These are phyloP conservation scores for Dallia pectoralis DNA, from an alignment of 2,797 vertebrate genomes.

Conservation along the genomic window DNA sequence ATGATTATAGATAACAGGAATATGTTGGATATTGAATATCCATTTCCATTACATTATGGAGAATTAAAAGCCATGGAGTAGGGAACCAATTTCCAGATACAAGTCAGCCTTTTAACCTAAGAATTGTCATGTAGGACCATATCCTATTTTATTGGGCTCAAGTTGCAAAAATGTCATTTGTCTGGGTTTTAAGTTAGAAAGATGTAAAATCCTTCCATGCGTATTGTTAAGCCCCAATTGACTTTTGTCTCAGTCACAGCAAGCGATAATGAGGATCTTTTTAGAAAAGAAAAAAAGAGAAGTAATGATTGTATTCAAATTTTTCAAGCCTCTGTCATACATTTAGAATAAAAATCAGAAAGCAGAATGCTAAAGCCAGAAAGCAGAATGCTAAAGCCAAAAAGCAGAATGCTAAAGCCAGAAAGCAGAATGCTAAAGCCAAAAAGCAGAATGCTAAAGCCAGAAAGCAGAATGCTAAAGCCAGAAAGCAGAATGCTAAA, in stretches of 20 bases:
- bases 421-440: too few species aligned
- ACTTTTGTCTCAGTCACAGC: conserved; percentile 5
- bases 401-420: too few species aligned
- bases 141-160: background rate
- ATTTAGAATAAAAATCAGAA: conserved; percentile 43
- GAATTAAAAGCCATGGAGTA: background rate
- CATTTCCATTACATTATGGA: background rate
- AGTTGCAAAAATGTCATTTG: conserved; percentile 11
- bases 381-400: conserved; percentile 44
- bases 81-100: background rate
- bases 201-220: background rate
- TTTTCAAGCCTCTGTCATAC: conserved; percentile 46
- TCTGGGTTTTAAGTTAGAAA: conserved; percentile 8
- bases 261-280: conserved; percentile 17
- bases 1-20: background rate
- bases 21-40: background rate
- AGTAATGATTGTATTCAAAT: background rate
- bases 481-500: too few species aligned
- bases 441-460: too few species aligned
- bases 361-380: conserved; percentile 41
- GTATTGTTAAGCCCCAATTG: conserved; percentile 24
- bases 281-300: conserved; percentile 25
- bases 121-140: background rate
- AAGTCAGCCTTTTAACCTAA: background rate
- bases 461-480: too few species aligned